phyloP scores from a whole-genome alignment of 2,888 invertebrate genomes.

The Oithona nana region DNA sequence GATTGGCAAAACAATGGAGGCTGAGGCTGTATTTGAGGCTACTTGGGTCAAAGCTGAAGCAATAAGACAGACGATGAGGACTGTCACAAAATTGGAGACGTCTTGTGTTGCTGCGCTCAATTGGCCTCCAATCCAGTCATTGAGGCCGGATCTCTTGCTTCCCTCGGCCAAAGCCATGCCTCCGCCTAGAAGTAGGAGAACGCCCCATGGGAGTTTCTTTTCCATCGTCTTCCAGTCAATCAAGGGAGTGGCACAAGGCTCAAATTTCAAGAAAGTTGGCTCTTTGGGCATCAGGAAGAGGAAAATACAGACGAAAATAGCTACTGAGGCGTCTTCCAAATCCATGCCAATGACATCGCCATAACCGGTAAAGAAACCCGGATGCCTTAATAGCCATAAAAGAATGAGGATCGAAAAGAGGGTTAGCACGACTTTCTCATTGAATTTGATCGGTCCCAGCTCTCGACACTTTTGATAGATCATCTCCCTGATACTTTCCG shows the following conservation, averaged over 20 bases:
- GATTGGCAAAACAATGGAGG: conserved; percentile 67
- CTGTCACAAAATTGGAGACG: conserved; percentile 43
- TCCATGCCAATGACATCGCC: conserved; percentile 30
- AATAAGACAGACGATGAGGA: conserved; percentile 53
- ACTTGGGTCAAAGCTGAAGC: conserved; percentile 70
- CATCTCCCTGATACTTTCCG: conserved; percentile 27
- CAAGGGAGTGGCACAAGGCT: background rate
- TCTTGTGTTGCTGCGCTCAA: conserved; percentile 35
- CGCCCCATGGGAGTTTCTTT: conserved; percentile 72
- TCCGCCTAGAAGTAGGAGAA: conserved; percentile 66
- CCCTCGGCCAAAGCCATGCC: conserved; percentile 80
- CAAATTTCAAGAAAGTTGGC: conserved; percentile 33
- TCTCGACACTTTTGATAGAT: conserved; percentile 54
- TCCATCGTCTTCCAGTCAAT: conserved; percentile 36
- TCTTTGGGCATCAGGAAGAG: conserved; percentile 66
- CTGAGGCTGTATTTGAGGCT: conserved; percentile 74
- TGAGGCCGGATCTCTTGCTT: conserved; percentile 57
- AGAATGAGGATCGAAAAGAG: conserved; percentile 52
- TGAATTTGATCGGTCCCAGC: conserved; percentile 35
- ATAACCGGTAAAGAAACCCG: conserved; percentile 74
- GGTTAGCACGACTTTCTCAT: background rate
- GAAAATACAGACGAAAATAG: conserved; percentile 56
- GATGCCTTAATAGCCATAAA: conserved; percentile 73
- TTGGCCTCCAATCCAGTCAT: conserved; percentile 48
- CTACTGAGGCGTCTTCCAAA: conserved; percentile 33